phyloP scores from a whole-genome alignment of 1,140 invertebrate species.

The Liolophura sinensis region DNA sequence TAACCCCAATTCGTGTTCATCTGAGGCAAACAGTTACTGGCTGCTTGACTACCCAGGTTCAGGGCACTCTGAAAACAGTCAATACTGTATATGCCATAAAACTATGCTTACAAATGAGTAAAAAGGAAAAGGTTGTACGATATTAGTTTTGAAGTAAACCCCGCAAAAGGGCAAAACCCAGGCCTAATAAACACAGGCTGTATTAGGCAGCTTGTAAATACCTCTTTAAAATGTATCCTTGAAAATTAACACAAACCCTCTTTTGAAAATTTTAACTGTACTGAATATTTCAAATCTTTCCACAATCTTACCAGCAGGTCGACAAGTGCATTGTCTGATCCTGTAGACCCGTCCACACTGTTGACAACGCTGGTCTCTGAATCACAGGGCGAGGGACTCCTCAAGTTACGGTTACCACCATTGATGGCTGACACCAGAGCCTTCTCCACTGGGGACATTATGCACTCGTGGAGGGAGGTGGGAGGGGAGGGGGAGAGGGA shows the following conservation, averaged over 20 bases:
- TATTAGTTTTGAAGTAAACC: too few species aligned
- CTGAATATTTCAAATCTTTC: too few species aligned
- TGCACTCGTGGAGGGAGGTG: constrained; percentile 33
- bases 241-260: too few species aligned
- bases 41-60: constrained; percentile 22
- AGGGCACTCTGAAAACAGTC: constrained; percentile 27
- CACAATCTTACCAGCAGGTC: constrained; percentile 67
- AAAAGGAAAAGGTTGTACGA: too few species aligned
- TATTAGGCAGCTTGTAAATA: too few species aligned
- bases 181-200: too few species aligned
- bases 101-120: too few species aligned
- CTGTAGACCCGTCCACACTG: constrained; percentile 39
- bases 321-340: constrained; percentile 63
- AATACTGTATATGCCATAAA: too few species aligned
- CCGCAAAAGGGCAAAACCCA: too few species aligned
- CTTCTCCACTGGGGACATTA: constrained; percentile 47
- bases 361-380: constrained; percentile 68
- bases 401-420: neutral
- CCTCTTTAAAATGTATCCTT: too few species aligned
- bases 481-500: constrained; percentile 25
- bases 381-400: constrained; percentile 50
- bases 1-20: neutral
- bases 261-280: too few species aligned
- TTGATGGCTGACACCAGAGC: constrained; percentile 26
- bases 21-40: neutral